These are phyloP conservation scores for Morinoia aosen DNA, from an alignment of 2,888 invertebrate genomes.

Conservation along the genomic window DNA sequence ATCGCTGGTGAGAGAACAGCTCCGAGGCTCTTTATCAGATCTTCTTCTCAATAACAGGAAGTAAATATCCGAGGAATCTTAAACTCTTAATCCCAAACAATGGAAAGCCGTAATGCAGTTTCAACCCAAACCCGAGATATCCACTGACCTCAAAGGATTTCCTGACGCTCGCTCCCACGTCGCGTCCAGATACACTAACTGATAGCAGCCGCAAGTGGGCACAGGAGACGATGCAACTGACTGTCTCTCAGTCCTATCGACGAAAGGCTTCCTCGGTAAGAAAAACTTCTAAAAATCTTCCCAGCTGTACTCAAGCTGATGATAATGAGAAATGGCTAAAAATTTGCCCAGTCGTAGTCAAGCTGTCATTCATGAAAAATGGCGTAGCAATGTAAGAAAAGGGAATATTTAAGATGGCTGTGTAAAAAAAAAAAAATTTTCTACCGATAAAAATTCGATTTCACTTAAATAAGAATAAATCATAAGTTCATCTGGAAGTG, in stretches of 20 bases:
- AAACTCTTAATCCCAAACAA: conserved; percentile 50
- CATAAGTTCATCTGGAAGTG: not conserved
- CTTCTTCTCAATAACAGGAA: conserved; percentile 44
- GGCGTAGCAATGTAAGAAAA: not conserved
- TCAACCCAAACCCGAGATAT: not conserved
- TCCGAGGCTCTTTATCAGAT: conserved; percentile 13
- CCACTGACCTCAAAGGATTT: conserved; percentile 27
- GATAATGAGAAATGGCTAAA: not conserved
- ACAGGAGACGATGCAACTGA: not conserved
- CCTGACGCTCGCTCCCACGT: not conserved
- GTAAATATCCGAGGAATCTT: conserved; percentile 38
- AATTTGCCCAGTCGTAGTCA: not conserved
- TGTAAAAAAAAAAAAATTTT: not conserved
- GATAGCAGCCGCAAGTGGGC: not conserved
- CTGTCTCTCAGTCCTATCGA: not conserved
- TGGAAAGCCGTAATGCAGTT: conserved; percentile 45
- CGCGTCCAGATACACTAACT: conserved; percentile 7
- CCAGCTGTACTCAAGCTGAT: not conserved
- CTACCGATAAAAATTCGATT: not conserved
- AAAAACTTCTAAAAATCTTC: not conserved
- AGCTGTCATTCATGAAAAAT: not conserved
- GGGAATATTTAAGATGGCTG: not conserved
- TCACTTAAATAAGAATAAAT: not conserved
- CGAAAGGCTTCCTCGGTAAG: not conserved
- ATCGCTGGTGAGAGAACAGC: conserved; percentile 12